phyloP scores from a whole-genome alignment of 2,113 vertebrate genomes.

The Gavialis gangeticus region DNA sequence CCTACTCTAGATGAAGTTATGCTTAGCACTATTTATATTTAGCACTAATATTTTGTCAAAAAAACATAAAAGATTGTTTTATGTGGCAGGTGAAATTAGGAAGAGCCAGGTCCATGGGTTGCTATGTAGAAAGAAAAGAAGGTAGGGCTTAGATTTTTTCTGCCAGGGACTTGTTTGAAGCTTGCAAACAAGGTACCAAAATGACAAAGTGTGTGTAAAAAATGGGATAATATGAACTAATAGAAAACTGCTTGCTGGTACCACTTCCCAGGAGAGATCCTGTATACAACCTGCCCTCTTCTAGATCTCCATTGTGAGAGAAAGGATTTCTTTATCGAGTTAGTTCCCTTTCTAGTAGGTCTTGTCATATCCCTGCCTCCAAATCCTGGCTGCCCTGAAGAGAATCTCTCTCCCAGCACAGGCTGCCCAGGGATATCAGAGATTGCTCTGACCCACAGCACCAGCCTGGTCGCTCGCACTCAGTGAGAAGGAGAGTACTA shows the following conservation, averaged over 20 bases:
- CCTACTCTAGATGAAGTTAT: background rate
- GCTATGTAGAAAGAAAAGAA: background rate
- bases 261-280: background rate
- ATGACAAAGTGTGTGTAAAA: background rate
- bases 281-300: background rate
- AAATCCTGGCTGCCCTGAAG: background rate
- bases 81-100: background rate
- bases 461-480: background rate
- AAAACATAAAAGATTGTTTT: background rate
- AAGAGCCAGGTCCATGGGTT: background rate
- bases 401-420: rapidly evolving
- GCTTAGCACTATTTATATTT: too few species aligned
- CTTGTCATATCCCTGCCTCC: background rate
- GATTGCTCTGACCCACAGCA: background rate
- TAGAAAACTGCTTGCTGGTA: background rate
- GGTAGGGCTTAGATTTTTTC: background rate
- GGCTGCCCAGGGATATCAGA: background rate
- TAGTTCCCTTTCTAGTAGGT: background rate
- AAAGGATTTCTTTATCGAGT: rapidly evolving
- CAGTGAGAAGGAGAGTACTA: background rate
- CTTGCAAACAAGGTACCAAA: background rate
- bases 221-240: background rate
- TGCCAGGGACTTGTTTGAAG: background rate
- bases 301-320: background rate
- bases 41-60: background rate